These are phyloP conservation scores for Sinocyclocheilus anshuiensis DNA, from an alignment of 2,113 vertebrate species.

Conservation along the genomic window DNA sequence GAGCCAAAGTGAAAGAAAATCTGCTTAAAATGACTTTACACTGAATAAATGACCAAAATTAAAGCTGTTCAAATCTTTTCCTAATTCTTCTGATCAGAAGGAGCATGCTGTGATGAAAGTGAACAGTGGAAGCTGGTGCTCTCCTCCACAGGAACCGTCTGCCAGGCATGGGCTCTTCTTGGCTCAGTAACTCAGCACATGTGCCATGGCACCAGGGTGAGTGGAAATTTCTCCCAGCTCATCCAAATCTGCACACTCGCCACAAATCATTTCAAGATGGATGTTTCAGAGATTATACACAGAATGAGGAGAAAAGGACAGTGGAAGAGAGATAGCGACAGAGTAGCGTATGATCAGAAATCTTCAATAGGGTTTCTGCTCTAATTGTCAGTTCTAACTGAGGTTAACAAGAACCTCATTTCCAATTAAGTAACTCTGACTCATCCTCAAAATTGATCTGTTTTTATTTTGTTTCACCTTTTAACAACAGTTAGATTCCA, in stretches of 20 bases:
- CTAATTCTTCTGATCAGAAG: conserved; percentile 12
- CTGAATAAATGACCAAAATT: neutral
- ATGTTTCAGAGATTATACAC: conserved; percentile 29
- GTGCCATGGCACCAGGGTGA: conserved; percentile 45
- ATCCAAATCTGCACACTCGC: conserved; percentile 59
- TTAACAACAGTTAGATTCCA: neutral
- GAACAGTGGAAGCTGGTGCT: neutral
- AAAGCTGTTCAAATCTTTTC: neutral
- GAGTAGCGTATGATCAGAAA: neutral
- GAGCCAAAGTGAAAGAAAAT: neutral
- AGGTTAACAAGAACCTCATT: neutral
- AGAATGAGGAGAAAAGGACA: neutral
- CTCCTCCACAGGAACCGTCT: neutral
- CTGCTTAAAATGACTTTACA: neutral
- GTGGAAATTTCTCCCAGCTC: conserved; percentile 53
- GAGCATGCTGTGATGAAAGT: neutral
- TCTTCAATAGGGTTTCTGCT: neutral
- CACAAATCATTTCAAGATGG: conserved; percentile 51
- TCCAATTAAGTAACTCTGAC: neutral
- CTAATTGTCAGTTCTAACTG: neutral
- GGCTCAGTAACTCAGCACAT: conserved; percentile 44
- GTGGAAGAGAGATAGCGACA: neutral
- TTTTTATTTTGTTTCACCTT: neutral
- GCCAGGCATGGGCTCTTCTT: conserved; percentile 51
- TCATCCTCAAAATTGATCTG: neutral